These are phyloP conservation scores for Sesamia nonagrioides DNA, from an alignment of 1,140 invertebrate genomes.

Conservation along the genomic window DNA sequence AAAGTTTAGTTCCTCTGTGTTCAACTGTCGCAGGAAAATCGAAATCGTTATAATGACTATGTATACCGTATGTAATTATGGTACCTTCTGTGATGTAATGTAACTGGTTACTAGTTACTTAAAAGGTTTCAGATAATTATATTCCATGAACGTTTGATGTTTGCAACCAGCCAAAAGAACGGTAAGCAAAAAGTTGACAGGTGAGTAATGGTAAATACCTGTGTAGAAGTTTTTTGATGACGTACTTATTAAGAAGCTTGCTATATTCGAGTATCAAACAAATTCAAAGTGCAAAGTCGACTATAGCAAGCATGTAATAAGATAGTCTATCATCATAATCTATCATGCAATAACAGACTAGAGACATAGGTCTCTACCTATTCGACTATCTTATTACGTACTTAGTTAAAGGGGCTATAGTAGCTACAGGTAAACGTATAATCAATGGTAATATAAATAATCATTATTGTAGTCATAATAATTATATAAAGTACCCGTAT, in stretches of 20 bases:
- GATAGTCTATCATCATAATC: no score
- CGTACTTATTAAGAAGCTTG: constrained; percentile 2
- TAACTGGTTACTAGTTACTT: background rate
- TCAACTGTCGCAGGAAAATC: background rate
- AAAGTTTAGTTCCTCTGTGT: no score
- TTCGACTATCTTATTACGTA: background rate
- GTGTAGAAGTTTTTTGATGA: constrained; percentile 5
- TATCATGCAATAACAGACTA: no score
- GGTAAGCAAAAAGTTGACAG: constrained; percentile 18
- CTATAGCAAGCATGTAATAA: no score
- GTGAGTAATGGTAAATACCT: background rate
- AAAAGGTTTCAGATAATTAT: constrained; percentile 14
- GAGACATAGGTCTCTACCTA: background rate
- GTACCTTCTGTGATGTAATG: background rate
- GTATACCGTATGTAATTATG: no score
- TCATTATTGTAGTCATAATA: no score
- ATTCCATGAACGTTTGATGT: background rate
- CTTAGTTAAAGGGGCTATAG: background rate
- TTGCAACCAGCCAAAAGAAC: background rate
- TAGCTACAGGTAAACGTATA: background rate
- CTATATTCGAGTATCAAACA: no score
- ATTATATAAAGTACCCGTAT: no score
- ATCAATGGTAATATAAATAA: no score
- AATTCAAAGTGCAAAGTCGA: no score
- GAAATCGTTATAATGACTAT: no score